phyloP scores from a whole-genome alignment of 2,797 vertebrate species.

The Rhincodon typus region DNA sequence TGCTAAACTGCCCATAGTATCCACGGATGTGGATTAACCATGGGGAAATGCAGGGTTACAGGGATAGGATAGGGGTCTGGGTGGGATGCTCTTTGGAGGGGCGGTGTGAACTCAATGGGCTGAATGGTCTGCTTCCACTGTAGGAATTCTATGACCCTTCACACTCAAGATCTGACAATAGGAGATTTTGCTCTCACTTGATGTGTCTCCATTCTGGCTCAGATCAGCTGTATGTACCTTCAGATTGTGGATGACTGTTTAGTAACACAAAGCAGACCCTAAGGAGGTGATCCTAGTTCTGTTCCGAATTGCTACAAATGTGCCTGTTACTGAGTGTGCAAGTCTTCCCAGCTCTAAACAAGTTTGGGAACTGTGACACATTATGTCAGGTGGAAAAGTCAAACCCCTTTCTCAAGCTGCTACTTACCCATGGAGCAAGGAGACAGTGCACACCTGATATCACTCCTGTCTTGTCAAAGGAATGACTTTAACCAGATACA shows the following conservation, averaged over 20 bases:
- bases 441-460: neutral
- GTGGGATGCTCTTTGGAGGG: no score
- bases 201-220: neutral
- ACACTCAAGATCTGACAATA: neutral
- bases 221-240: neutral
- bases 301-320: neutral
- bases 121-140: neutral
- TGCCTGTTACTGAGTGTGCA: neutral
- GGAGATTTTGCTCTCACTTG: neutral
- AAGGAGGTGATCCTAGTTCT: neutral
- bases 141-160: neutral
- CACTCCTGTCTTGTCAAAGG: neutral
- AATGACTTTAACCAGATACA: neutral
- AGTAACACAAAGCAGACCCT: neutral
- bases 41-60: no score
- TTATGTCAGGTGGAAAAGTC: neutral
- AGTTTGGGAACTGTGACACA: neutral
- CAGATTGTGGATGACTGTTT: neutral
- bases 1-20: no score
- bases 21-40: no score
- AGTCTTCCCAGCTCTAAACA: neutral
- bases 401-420: neutral
- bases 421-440: neutral
- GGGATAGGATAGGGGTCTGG: no score
- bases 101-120: no score